phyloP scores from a whole-genome alignment of 2,888 invertebrate genomes.

The Operophtera brumata region DNA sequence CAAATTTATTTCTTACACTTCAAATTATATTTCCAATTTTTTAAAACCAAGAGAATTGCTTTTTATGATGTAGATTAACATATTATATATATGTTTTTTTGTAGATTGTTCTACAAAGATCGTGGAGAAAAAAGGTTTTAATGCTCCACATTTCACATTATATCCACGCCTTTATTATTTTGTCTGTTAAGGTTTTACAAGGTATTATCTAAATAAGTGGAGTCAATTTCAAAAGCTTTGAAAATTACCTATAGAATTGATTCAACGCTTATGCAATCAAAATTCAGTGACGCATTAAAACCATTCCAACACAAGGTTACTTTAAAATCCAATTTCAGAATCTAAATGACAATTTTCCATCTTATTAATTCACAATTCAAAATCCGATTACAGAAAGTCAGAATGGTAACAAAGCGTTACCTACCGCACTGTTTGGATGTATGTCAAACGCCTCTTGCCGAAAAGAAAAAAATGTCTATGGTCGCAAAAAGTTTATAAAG shows the following conservation, averaged over 20 bases:
- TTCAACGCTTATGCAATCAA: slow-evolving; percentile 10
- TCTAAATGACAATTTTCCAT: slow-evolving; percentile 40
- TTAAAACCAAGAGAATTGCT: no score
- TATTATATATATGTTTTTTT: no score
- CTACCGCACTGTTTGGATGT: slow-evolving; percentile 43
- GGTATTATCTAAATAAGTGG: no score
- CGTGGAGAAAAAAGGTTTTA: no score
- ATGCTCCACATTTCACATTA: no score
- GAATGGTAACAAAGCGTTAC: slow-evolving; percentile 37
- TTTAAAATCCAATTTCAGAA: slow-evolving; percentile 28
- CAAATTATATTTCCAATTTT: no score
- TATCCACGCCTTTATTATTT: no score
- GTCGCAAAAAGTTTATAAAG: slow-evolving; percentile 38
- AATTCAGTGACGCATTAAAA: slow-evolving; percentile 25
- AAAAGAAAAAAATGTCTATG: slow-evolving; percentile 55
- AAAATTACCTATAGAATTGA: background rate
- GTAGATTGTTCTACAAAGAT: no score
- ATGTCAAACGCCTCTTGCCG: slow-evolving; percentile 33
- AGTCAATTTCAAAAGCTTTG: no score
- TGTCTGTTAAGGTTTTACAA: no score
- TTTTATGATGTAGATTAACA: no score
- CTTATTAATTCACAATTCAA: slow-evolving; percentile 39
- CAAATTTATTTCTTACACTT: no score
- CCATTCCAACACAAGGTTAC: slow-evolving; percentile 27
- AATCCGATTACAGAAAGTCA: slow-evolving; percentile 38